Percentiles rank a stretch among this genome's conserved stretches.
These are phyloP conservation scores for Monomorium pharaonis DNA, from an alignment of 1,140 invertebrate species.

Conservation along the genomic window DNA sequence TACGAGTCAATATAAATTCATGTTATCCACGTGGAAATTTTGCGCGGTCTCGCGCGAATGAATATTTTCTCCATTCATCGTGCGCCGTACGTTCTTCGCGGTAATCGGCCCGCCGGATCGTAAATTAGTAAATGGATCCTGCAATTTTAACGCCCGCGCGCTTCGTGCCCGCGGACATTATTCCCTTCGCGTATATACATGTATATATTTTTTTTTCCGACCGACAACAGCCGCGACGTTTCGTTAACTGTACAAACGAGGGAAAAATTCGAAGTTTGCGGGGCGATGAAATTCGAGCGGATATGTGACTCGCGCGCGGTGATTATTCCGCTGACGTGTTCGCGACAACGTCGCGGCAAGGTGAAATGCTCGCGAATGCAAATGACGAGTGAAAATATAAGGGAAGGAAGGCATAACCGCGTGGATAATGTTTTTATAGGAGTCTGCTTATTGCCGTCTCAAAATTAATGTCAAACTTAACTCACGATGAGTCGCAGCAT, in stretches of 20 bases:
- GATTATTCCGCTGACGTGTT: constrained; percentile 28
- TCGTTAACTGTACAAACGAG: constrained; percentile 41
- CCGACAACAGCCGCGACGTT: constrained; percentile 12
- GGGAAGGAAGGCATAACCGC: not conserved
- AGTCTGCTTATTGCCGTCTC: not conserved
- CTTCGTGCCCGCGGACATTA: constrained; percentile 28
- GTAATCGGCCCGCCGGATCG: constrained; percentile 39
- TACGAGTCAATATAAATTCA: constrained; percentile 38
- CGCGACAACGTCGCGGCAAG: not conserved
- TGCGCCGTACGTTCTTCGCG: not conserved
- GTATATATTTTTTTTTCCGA: constrained; percentile 12
- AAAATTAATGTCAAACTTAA: not conserved
- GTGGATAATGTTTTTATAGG: constrained; percentile 3
- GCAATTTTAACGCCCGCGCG: constrained; percentile 49
- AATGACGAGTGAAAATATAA: not conserved
- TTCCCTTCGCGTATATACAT: not conserved
- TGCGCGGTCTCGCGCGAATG: not conserved
- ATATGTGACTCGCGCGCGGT: not conserved
- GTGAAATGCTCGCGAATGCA: not conserved
- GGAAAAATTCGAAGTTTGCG: constrained; percentile 16
- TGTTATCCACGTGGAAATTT: not conserved
- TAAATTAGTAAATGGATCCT: constrained; percentile 57
- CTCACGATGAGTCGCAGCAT: not conserved
- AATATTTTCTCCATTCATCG: constrained; percentile 47
- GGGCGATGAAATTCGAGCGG: constrained; percentile 14